Evolutionary conservation across 2,113 vertebrate species (phyloP).

Genomic region (Malurus cyaneus): DNA sequence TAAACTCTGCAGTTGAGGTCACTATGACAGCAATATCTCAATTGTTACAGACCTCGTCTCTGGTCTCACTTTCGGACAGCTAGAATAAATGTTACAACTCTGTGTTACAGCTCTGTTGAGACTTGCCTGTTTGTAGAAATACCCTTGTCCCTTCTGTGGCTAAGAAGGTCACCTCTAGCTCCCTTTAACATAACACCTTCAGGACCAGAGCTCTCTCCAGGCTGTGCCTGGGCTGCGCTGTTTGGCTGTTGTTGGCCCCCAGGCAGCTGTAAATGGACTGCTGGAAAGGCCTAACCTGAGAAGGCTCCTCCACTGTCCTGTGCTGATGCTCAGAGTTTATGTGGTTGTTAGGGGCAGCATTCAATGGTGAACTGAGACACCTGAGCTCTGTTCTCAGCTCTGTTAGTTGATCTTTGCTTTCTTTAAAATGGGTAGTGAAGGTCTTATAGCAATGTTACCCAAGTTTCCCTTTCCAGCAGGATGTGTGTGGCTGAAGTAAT

Average conservation of each 20-base stretch:
- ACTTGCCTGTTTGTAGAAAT: not conserved
- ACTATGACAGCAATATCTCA: not conserved
- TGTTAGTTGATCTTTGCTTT: not conserved
- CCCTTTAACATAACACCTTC: not conserved
- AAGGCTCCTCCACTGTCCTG: not conserved
- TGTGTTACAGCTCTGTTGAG: not conserved
- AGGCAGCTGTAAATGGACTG: not conserved
- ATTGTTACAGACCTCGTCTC: not conserved
- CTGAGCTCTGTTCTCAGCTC: not conserved
- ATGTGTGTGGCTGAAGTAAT: not conserved
- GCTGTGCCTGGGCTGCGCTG: not conserved
- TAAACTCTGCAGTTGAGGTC: not conserved
- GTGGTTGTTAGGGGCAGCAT: not conserved
- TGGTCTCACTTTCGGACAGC: not conserved
- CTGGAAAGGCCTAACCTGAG: not conserved
- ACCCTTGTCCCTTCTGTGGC: not conserved
- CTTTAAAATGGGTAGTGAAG: not conserved
- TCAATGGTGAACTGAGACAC: not conserved
- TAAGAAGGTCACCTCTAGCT: not conserved
- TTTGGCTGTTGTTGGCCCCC: not conserved
- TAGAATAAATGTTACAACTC: not conserved
- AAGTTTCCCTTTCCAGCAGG: not conserved
- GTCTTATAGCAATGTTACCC: not conserved
- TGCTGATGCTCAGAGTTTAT: not conserved
- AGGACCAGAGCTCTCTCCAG: not conserved